A percentile compares a stretch with the other conserved stretches of the same genome.
Conservation (phyloP, 2,113 vertebrate genomes). For the Hemiprocne comata region DNA sequence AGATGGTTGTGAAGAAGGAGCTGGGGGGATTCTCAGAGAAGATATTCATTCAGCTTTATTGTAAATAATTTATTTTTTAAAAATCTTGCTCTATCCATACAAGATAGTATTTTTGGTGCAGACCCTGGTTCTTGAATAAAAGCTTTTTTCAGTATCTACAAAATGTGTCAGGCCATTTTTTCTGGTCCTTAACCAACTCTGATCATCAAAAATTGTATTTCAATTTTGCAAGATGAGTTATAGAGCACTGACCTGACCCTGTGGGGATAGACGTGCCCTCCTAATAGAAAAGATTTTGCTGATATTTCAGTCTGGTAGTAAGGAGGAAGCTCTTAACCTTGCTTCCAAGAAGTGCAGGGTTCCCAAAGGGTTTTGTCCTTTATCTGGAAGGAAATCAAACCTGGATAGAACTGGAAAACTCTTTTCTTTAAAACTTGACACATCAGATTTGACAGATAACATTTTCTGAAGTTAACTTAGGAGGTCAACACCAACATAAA, state of each 20-base stretch:
- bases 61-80: not conserved
- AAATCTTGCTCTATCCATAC: not conserved
- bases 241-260: not conserved
- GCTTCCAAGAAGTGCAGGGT: not conserved
- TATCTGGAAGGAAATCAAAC: constrained; percentile 4
- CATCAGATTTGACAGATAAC: not conserved
- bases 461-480: not conserved
- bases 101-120: not conserved
- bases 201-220: constrained; percentile 8
- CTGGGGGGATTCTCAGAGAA: not conserved
- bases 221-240: not conserved
- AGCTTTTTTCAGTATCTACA: not conserved
- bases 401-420: not conserved
- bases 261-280: not conserved
- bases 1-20: not conserved
- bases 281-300: not conserved
- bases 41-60: not conserved
- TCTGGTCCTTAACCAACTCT: not conserved
- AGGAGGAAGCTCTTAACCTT: not conserved
- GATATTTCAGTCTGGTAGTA: not conserved
- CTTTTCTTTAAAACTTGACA: not conserved
- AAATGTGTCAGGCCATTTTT: not conserved
- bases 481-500: not conserved
- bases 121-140: not conserved
- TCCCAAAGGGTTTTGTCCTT: constrained; percentile 19